Evolutionary conservation across 2,888 invertebrate genomes (phyloP).

Genomic region (Cataglyphis albicans): DNA sequence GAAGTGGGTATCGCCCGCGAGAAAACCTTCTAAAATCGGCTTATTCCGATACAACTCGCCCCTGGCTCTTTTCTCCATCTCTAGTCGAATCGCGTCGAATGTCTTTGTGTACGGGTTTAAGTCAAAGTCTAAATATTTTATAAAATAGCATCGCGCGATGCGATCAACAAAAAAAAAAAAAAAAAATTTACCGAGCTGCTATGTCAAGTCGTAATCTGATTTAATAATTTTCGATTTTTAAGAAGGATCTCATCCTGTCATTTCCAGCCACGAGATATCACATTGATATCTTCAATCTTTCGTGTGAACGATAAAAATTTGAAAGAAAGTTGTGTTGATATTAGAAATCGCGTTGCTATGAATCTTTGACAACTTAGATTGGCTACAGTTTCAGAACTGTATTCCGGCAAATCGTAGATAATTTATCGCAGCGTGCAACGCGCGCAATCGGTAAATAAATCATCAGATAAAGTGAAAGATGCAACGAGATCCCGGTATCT

Average conservation of each 20-base stretch:
- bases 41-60: conserved; percentile 75
- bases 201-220: background rate
- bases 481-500: conserved; percentile 9
- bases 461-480: conserved; percentile 26
- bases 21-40: conserved; percentile 81
- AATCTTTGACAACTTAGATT: background rate
- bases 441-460: conserved; percentile 30
- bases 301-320: background rate
- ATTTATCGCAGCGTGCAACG: background rate
- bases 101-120: conserved; percentile 40
- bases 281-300: background rate
- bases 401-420: background rate
- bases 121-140: conserved; percentile 68
- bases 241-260: background rate
- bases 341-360: background rate
- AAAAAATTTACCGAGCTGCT: background rate
- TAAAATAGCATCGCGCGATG: conserved; percentile 66
- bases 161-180: conserved; percentile 58
- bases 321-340: background rate
- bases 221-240: conserved; percentile 41
- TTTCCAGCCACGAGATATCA: background rate
- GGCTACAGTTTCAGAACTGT: background rate
- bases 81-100: background rate
- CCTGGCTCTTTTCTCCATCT: conserved; percentile 6
- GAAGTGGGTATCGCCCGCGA: conserved; percentile 73